A percentile compares a stretch with the other conserved stretches of the same genome.
Conservation (phyloP, 2,797 vertebrate species). For the Parauchenoglanis ngamensis region DNA sequence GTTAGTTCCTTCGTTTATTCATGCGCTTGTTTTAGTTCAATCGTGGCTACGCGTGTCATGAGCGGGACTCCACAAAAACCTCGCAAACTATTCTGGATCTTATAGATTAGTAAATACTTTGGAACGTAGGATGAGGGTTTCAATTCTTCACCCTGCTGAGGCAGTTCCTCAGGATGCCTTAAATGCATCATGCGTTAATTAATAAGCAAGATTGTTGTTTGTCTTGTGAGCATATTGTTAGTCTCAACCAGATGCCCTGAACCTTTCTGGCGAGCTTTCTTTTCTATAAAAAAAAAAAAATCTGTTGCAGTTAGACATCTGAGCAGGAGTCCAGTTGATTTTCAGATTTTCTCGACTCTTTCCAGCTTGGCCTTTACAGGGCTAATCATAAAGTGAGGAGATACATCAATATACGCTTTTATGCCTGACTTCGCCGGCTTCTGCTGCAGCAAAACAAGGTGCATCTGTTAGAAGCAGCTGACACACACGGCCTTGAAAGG, state of each 20-base stretch:
- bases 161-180: not conserved
- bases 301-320: not conserved
- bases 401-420: slow-evolving; percentile 42
- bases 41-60: no score
- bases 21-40: no score
- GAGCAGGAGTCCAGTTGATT: not conserved
- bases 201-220: not conserved
- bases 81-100: no score
- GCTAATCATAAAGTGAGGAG: slow-evolving; percentile 45
- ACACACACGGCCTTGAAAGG: slow-evolving; percentile 45
- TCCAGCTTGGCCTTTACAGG: slow-evolving; percentile 4
- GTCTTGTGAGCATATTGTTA: not conserved
- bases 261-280: not conserved
- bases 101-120: no score
- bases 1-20: no score
- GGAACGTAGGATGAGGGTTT: no score
- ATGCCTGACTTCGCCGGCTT: slow-evolving; percentile 38
- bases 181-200: not conserved
- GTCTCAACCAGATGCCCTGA: not conserved
- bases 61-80: no score
- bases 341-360: not conserved
- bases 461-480: slow-evolving; percentile 48
- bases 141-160: not conserved
- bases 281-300: not conserved
- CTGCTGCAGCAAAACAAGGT: slow-evolving; percentile 46